phyloP scores from a whole-genome alignment of 2,113 vertebrate species.

The human (Homo sapiens) region DNA sequence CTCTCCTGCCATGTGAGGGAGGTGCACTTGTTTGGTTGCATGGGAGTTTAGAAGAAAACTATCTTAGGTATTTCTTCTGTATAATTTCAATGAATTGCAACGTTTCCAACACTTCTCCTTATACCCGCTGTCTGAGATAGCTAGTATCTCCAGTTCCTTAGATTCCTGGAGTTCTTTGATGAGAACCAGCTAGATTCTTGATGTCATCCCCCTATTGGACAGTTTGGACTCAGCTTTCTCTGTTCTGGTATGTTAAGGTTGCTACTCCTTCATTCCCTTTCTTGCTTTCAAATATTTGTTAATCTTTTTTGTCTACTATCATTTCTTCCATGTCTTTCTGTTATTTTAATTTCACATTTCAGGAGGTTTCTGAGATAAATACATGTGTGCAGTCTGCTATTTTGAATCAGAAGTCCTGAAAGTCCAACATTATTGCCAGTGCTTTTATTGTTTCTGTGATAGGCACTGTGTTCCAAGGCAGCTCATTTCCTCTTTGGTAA shows the following conservation, averaged over 20 bases:
- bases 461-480: neutral
- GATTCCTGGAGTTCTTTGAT: neutral
- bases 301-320: neutral
- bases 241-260: neutral
- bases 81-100: neutral
- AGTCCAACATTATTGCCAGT: neutral
- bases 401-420: neutral
- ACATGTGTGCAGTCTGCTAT: neutral
- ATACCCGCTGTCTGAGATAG: neutral
- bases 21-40: neutral
- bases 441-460: neutral
- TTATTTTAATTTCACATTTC: conserved; percentile 8
- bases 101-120: neutral
- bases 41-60: neutral
- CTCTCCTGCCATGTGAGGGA: neutral
- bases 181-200: neutral
- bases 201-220: neutral
- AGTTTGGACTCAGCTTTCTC: neutral
- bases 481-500: neutral
- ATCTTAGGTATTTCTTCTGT: neutral
- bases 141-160: neutral
- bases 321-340: neutral
- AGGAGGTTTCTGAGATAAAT: conserved; percentile 10
- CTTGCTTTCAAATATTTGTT: neutral
- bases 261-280: neutral